Base-by-base conservation (phyloP, 2,797 vertebrate genomes). In the Ibycter americanus region DNA sequence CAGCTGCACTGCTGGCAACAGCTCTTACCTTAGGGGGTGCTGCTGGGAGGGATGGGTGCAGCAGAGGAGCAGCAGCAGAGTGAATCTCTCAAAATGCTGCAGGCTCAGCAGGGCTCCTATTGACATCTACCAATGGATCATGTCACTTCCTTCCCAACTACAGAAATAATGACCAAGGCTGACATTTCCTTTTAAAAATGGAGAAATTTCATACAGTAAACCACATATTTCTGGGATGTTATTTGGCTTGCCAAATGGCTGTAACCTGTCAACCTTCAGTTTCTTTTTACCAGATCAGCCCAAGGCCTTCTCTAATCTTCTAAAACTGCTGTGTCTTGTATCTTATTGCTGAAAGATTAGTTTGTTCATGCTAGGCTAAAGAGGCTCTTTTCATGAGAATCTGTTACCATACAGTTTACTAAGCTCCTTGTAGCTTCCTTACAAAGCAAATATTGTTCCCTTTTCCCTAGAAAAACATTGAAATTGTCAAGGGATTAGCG, bases 401-500 rank as follows among this genome's bases (percentile, higher is more conserved):
- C 36, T 78, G 20, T 68, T 90, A 66, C 26, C 6, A 9, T 40
- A 46, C 22, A 83, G 8, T 47, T 82, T 91, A 81, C 38, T 74
- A 54, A 58, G 22, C 46, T 89, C 27, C 42, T 76, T 76, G 31
- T 34, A 65, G 19, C 51, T 90, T 94, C 55, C 66, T 94, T 42
- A 70, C 27, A 66, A 76, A 66, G 38, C 32, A 89, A 74, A 81
- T 70, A 52, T 52, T 91, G 3, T 66, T 51, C 72, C 46, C 20
- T 55, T 95, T 92, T 44, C 42, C 54, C 42, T 79, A 82, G 58
- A 87, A 96, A 81, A 93, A 66, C 31, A 44, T 11, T 47, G 26
- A 63, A 68, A 76, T 72, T 86, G 47, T 87, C 56, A 59, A 72
- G 54, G 22, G 46, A 81, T 89, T 71, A 36, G 27, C 4, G 2